Evolutionary conservation across 2,888 invertebrate genomes (phyloP), one percentile per base, ranked within the genome.

Genomic region (Lasiommata megera): DNA sequence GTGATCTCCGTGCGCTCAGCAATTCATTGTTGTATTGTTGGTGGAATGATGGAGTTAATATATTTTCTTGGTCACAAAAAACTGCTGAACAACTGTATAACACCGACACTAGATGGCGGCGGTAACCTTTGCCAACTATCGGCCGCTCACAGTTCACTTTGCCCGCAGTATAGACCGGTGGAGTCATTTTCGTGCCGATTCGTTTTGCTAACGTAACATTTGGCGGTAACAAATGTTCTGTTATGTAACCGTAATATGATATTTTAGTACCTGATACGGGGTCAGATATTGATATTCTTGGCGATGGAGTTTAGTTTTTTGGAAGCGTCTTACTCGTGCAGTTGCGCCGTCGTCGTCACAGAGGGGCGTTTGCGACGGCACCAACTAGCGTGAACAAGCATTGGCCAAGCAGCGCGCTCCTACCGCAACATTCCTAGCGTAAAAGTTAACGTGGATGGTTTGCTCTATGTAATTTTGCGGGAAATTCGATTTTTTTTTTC

Each of bases 381-480:
- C 70, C 80, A 80, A 71, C 76, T 72, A 80, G 79, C 83, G 85
- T 80, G 82, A 85, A 84, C 80, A 77, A 81, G 71, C 87, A 85
- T 86, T 85, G 85, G 82, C 85, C 85, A 85, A 76, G 82, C 83
- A 74, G 77, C 76, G 80, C 80, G 80, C 82, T 76, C 78, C 82
- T 78, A 76, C 87, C 88, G 89, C 88, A 89, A 88, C 90, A 90
- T 90, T 90, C 90, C 85, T 89, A 88, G 84, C 79, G 90, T 89
- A 90, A 90, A 89, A 90, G 89, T 89, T 88, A 89, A 69, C 82
- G 88, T 80, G 88, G 76, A 86, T 84, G 90, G 90, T 89, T 87
- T 88, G 88, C 89, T 90, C 88, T 88, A 85, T 82, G 88, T 76
- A 88, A 89, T 89, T 52, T 80, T 89, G 89, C 87, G 85, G 85